Percentiles rank a stretch among this genome's conserved stretches.
These are phyloP conservation scores for Yponomeuta plumbellus DNA, from an alignment of 2,888 invertebrate species.

Conservation along the genomic window DNA sequence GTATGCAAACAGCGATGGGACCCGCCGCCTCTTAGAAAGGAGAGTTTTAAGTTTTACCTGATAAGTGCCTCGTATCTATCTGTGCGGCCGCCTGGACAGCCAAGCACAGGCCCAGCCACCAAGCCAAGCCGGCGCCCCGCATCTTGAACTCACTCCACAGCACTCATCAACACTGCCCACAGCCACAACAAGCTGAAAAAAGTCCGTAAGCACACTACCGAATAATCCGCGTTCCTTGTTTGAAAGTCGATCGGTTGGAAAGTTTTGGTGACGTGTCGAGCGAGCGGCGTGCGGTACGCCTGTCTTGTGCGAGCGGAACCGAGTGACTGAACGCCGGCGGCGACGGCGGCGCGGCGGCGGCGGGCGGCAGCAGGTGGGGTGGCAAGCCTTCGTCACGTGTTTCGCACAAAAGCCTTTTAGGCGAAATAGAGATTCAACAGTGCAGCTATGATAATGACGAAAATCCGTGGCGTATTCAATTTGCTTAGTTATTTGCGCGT, in stretches of 20 bases:
- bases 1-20: neutral
- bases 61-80: constrained; percentile 63
- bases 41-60: constrained; percentile 40
- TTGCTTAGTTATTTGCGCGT: too few relatives aligned
- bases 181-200: constrained; percentile 43
- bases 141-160: constrained; percentile 53
- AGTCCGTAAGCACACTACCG: constrained; percentile 1
- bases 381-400: constrained; percentile 25
- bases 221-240: neutral
- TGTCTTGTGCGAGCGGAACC: constrained; percentile 37
- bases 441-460: neutral
- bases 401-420: constrained; percentile 15
- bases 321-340: constrained; percentile 59
- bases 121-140: constrained; percentile 59
- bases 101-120: constrained; percentile 56
- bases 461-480: neutral
- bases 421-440: neutral
- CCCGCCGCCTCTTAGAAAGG: neutral
- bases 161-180: constrained; percentile 63
- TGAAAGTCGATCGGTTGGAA: constrained; percentile 34
- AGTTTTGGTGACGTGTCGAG: constrained; percentile 62
- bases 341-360: constrained; percentile 27
- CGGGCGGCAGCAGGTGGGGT: constrained; percentile 47
- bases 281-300: constrained; percentile 27
- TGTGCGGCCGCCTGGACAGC: constrained; percentile 53